Conservation (phyloP, 2,797 vertebrate species). For the Danio aesculapii region DNA sequence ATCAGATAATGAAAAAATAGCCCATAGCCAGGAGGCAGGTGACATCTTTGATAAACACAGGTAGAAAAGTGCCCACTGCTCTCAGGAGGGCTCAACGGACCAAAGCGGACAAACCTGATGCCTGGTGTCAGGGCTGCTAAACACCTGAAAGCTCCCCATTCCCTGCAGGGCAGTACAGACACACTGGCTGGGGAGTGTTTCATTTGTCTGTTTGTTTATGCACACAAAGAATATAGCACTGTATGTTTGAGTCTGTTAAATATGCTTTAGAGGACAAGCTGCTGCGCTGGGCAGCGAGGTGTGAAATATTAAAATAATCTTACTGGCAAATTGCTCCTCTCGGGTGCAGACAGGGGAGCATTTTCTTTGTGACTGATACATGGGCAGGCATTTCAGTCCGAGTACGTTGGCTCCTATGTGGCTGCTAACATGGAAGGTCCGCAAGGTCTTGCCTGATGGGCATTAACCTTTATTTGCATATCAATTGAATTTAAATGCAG, state of each 20-base stretch:
- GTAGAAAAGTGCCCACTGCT: constrained; percentile 1
- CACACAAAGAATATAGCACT: constrained; percentile 13
- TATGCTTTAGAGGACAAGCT: constrained; percentile 54
- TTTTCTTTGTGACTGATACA: constrained; percentile 42
- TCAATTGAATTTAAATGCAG: constrained; percentile 44
- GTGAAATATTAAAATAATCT: constrained; percentile 56
- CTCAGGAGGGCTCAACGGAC: not conserved
- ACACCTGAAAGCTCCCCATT: constrained; percentile 3
- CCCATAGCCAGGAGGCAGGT: constrained; percentile 1
- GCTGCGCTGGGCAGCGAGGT: constrained; percentile 49
- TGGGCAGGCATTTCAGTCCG: constrained; percentile 31
- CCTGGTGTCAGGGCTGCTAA: constrained; percentile 29
- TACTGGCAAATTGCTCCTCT: constrained; percentile 54
- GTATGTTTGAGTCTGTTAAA: constrained; percentile 49
- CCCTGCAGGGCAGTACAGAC: constrained; percentile 25
- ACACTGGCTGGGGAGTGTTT: constrained; percentile 17
- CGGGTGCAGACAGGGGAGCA: constrained; percentile 15
- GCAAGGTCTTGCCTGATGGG: constrained; percentile 35
- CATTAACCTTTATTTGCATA: constrained; percentile 52
- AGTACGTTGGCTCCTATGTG: constrained; percentile 10
- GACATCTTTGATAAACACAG: constrained; percentile 14
- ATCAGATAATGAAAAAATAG: not conserved
- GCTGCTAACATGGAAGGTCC: constrained; percentile 23
- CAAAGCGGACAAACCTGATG: constrained; percentile 6
- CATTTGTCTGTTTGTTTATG: constrained; percentile 42